Base-by-base conservation (phyloP, 2,113 vertebrate genomes). In the Ophthalmolycus amberensis region DNA sequence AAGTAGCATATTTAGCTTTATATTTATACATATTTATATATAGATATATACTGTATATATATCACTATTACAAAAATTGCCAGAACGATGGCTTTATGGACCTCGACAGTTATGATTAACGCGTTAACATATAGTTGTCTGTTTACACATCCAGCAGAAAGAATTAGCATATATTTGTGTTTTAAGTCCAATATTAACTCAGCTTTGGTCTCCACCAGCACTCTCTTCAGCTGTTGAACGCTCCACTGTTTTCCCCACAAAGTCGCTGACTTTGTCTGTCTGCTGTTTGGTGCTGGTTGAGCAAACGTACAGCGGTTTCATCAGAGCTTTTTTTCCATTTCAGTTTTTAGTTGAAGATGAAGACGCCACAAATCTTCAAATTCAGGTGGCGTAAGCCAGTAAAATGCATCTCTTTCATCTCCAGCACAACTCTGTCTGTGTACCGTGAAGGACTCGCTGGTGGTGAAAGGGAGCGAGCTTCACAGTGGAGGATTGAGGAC, bases 401-500 rank as follows among this genome's bases (percentile, higher is more conserved):
- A 10, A 59, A 75, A 78, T 2, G 18, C 25, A 60, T 42, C 34
- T 46, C 22, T 72, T 60, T 70, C 59, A 75, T 85, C 73, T 81
- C 37, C 48, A 6, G n/a, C 48, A 22, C 65, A 77, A 71, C 70
- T 82, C 64, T 66, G 63, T 75, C 65, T 76, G 50, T 46, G 65
- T 29, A 29, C 18, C 5, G 5, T 78, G 52, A 76, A 72, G 48
- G 20, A 83, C 65, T 67, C 11, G 67, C 48, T 3, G 76, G 15
- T 42, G 65, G 42, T 54, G 52, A 65, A 71, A 68, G 66, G 62
- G 56, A 58, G 75, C 18, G 46, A n/a, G 71, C 54, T 70, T 88
- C 79, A 85, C 66, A 67, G 75, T 75, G 38, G 9, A 32, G 67
- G 75, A 78, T 74, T 76, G 79, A 77, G 75, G 71, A 82, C 84